Evolutionary conservation across 2,888 invertebrate species (phyloP).

Genomic region (Liodrosophila aerea): DNA sequence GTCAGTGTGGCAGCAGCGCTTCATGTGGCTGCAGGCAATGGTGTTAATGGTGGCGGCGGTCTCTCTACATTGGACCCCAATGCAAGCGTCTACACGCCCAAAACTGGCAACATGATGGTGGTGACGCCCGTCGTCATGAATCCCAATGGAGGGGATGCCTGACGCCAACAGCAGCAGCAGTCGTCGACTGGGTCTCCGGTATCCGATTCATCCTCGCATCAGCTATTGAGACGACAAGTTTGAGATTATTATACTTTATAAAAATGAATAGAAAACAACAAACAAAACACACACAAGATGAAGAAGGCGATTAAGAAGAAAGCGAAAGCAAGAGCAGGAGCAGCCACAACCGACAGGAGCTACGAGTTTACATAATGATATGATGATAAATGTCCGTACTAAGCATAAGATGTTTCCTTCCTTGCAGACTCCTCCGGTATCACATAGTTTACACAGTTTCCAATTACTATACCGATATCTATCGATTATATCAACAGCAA

Average conservation of each 20-base stretch:
- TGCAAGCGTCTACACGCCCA: slow-evolving; percentile 95
- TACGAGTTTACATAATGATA: slow-evolving; percentile 46
- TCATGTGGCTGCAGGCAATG: slow-evolving; percentile 59
- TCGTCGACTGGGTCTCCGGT: slow-evolving; percentile 40
- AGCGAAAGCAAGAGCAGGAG: slow-evolving; percentile 10
- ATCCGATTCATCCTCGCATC: slow-evolving; percentile 60
- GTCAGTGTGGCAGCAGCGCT: slow-evolving; percentile 74
- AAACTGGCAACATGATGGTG: slow-evolving; percentile 84
- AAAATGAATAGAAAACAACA: no score
- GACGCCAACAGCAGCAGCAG: slow-evolving; percentile 69
- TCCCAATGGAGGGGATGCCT: slow-evolving; percentile 71
- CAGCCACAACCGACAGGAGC: no score
- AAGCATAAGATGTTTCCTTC: slow-evolving; percentile 68
- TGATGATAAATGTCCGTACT: slow-evolving; percentile 73
- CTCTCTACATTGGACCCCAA: slow-evolving; percentile 90
- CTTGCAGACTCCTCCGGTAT: slow-evolving; percentile 31
- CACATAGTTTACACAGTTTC: slow-evolving; percentile 14
- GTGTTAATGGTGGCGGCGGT: slow-evolving; percentile 54
- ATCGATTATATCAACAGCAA: slow-evolving; percentile 11
- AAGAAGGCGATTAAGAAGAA: slow-evolving; percentile 11
- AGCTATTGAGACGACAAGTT: slow-evolving; percentile 80
- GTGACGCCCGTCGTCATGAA: slow-evolving; percentile 72
- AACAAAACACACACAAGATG: neutral
- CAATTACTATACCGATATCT: slow-evolving; percentile 10
- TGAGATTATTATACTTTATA: slow-evolving; percentile 81